Evolutionary conservation across 1,140 invertebrate species (phyloP).

Genomic region (Drosophila sechellia): DNA sequence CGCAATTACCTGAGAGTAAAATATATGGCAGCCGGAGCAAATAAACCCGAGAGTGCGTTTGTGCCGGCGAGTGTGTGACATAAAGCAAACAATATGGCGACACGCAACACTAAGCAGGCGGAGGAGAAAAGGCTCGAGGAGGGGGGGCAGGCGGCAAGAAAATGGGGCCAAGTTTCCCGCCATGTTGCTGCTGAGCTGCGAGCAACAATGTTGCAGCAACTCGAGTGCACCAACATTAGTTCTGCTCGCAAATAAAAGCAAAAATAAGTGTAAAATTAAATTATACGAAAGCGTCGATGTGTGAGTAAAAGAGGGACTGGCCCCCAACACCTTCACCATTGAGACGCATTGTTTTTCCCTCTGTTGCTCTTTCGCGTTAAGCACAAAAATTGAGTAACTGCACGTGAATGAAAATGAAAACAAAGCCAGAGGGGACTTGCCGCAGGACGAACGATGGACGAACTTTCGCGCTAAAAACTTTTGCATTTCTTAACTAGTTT

Average conservation of each 20-base stretch:
- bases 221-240: conserved; percentile 62
- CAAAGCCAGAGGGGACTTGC: conserved; percentile 46
- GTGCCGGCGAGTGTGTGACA: conserved; percentile 62
- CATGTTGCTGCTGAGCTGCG: conserved; percentile 3
- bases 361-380: conserved; percentile 49
- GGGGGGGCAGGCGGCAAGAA: conserved; percentile 5
- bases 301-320: conserved; percentile 8
- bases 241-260: conserved; percentile 54
- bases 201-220: conserved; percentile 70
- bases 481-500: conserved; percentile 82
- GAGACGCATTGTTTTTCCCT: conserved; percentile 57
- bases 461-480: conserved; percentile 81
- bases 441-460: conserved; percentile 23
- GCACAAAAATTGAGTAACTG: conserved; percentile 78
- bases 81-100: conserved; percentile 82
- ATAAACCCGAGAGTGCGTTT: conserved; percentile 60
- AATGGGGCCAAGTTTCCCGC: conserved; percentile 4
- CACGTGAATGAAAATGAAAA: conserved; percentile 80
- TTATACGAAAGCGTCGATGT: conserved; percentile 65
- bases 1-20: conserved; percentile 81
- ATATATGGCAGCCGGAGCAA: conserved; percentile 62
- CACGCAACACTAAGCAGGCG: conserved; percentile 77
- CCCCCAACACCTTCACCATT: conserved; percentile 1
- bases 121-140: conserved; percentile 28
- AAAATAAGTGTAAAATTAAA: conserved; percentile 61